Percentiles rank a stretch among this genome's conserved stretches.
These are phyloP conservation scores for Galago senegalensis DNA, from an alignment of 2,797 vertebrate genomes.

Conservation along the genomic window DNA sequence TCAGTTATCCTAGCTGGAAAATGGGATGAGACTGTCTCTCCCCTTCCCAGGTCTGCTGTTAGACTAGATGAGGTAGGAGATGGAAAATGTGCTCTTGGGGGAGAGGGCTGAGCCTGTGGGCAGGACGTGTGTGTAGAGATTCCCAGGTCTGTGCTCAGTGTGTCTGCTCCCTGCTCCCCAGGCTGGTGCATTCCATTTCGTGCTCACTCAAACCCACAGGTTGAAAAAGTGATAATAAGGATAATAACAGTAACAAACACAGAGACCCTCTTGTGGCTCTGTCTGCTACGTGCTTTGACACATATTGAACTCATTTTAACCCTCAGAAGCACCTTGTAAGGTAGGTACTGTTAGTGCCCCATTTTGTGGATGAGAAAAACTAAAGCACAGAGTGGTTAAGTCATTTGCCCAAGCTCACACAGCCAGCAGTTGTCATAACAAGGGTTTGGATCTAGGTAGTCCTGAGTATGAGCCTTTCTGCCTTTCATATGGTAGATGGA, in stretches of 20 bases:
- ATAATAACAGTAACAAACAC: neutral
- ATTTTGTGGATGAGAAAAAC: neutral
- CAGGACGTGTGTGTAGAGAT: rapidly evolving
- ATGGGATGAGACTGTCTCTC: neutral
- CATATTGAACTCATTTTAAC: neutral
- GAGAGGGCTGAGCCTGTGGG: rapidly evolving
- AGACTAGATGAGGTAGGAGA: neutral
- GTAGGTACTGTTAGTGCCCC: neutral
- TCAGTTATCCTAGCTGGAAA: constrained; percentile 64
- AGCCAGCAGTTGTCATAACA: neutral
- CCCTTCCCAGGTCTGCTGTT: neutral
- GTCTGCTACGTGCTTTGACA: neutral
- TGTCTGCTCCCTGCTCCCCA: neutral
- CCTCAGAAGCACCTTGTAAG: neutral
- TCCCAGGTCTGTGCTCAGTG: neutral
- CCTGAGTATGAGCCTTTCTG: neutral
- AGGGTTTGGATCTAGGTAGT: neutral
- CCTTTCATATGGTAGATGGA: neutral
- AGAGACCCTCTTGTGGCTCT: neutral
- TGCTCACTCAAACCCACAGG: neutral
- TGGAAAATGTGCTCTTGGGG: rapidly evolving
- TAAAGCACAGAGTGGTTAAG: neutral
- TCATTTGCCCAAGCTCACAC: neutral
- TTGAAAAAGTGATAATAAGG: neutral
- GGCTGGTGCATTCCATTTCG: neutral